Conservation (phyloP, 2,797 vertebrate species). For the Hirundo rustica region DNA sequence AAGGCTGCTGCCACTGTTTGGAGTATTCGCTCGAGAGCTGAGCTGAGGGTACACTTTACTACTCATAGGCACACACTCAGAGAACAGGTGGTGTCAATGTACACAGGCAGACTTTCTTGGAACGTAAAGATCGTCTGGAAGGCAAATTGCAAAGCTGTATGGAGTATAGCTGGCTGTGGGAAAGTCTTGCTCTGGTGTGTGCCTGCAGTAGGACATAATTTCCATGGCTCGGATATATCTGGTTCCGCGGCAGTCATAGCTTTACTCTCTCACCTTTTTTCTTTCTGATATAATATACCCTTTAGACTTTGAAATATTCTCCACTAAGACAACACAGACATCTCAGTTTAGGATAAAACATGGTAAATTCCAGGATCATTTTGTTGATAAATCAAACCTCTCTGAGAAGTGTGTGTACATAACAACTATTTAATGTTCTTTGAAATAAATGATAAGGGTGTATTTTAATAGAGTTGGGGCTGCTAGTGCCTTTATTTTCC, state of each 20-base stretch:
- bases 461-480: background rate
- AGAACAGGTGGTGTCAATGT: background rate
- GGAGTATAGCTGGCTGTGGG: background rate
- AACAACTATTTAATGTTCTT: background rate
- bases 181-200: background rate
- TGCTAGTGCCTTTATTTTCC: background rate
- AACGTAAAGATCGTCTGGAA: background rate
- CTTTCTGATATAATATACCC: background rate
- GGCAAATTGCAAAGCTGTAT: background rate
- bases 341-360: background rate
- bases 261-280: background rate
- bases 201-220: background rate
- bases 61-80: fast-evolving
- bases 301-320: background rate
- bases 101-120: fast-evolving
- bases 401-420: background rate
- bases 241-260: fast-evolving
- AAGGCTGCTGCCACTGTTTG: background rate
- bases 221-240: background rate
- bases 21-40: fast-evolving
- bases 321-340: background rate
- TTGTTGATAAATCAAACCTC: background rate
- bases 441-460: fast-evolving
- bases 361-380: background rate
- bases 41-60: background rate